Conservation (phyloP, 2,888 invertebrate genomes). For the Fragum sueziense region DNA sequence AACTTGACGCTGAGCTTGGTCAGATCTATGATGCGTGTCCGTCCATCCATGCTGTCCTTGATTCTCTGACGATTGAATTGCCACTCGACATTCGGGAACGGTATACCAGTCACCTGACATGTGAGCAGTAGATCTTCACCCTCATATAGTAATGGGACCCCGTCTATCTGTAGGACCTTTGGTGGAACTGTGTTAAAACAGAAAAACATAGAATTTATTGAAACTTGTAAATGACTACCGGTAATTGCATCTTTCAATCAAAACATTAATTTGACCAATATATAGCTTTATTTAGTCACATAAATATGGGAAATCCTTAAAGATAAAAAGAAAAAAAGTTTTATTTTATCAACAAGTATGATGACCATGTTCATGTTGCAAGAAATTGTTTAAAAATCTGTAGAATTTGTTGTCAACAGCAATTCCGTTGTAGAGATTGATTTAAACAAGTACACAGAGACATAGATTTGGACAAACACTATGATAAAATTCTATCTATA, state of each 20-base stretch:
- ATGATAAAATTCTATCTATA: too few species aligned
- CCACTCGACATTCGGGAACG: slow-evolving; percentile 72
- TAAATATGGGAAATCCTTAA: too few species aligned
- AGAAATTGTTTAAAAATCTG: neutral
- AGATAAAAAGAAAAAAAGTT: too few species aligned
- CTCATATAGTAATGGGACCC: slow-evolving; percentile 67
- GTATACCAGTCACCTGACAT: slow-evolving; percentile 72
- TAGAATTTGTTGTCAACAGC: neutral
- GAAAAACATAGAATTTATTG: too few species aligned
- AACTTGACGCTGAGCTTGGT: slow-evolving; percentile 64
- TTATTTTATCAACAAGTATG: too few species aligned
- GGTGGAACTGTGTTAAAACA: slow-evolving; percentile 75
- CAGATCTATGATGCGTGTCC: slow-evolving; percentile 65
- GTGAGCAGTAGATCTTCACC: slow-evolving; percentile 67
- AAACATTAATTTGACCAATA: too few species aligned
- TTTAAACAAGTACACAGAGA: neutral
- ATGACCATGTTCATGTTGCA: neutral
- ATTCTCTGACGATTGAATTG: slow-evolving; percentile 60
- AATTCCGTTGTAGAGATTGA: neutral
- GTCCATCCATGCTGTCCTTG: slow-evolving; percentile 66
- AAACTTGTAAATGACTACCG: too few species aligned
- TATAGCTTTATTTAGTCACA: too few species aligned
- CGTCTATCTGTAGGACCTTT: slow-evolving; percentile 63
- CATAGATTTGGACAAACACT: neutral
- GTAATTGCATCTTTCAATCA: too few species aligned